Conservation (phyloP, 1,140 invertebrate species). For the Linepithema humile region DNA sequence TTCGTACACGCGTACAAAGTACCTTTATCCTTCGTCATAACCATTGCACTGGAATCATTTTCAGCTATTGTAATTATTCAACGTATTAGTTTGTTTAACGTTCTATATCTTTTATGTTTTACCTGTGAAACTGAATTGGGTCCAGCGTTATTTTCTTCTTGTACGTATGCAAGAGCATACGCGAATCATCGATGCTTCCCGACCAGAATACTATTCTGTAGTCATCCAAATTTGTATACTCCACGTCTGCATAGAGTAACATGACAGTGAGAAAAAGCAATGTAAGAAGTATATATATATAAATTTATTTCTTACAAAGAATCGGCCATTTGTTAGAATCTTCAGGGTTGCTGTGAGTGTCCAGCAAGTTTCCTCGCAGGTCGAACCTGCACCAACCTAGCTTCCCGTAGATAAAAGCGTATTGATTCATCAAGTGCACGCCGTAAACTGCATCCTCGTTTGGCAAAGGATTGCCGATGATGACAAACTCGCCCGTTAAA, state of each 20-base stretch:
- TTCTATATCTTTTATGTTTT: conserved; percentile 19
- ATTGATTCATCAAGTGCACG: conserved; percentile 91
- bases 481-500: conserved; percentile 94
- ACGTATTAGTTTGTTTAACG: conserved; percentile 52
- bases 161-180: conserved; percentile 88
- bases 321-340: conserved; percentile 89
- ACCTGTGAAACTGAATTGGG: conserved; percentile 91
- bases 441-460: conserved; percentile 89
- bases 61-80: conserved; percentile 57
- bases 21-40: conserved; percentile 85
- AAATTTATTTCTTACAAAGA: conserved; percentile 84
- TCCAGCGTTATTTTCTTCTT: conserved; percentile 85
- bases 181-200: conserved; percentile 90
- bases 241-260: conserved; percentile 86
- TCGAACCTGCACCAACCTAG: conserved; percentile 90
- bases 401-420: conserved; percentile 88
- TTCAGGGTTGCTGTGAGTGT: conserved; percentile 86
- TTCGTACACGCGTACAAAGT: conserved; percentile 87
- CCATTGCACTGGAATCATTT: conserved; percentile 86
- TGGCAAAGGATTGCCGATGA: conserved; percentile 93
- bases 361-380: conserved; percentile 90
- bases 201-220: conserved; percentile 92
- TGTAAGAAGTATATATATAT: conserved; percentile 25
- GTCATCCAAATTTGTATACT: conserved; percentile 89
- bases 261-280: conserved; percentile 20